Percentiles rank a stretch among this genome's conserved stretches.
Conservation (phyloP, 2,113 vertebrate species). For the Cyanoderma ruficeps region DNA sequence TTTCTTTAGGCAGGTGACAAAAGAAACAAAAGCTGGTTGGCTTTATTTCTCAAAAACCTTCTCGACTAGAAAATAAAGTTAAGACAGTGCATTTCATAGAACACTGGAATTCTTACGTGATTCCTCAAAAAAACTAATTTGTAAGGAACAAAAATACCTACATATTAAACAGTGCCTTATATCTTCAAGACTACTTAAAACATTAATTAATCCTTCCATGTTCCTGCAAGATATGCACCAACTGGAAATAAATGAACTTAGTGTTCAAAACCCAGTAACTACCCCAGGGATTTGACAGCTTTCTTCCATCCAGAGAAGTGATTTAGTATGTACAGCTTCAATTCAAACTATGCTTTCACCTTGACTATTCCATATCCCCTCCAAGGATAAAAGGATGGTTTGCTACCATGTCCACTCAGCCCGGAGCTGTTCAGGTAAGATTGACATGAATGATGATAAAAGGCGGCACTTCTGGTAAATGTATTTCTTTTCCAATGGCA, state of each 20-base stretch:
- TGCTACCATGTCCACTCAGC: neutral
- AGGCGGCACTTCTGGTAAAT: neutral
- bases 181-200: conserved; percentile 22
- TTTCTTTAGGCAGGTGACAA: neutral
- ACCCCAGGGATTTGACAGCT: conserved; percentile 15
- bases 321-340: neutral
- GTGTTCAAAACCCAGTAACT: conserved; percentile 2
- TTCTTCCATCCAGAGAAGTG: neutral
- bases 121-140: neutral
- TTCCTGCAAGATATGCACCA: conserved; percentile 32
- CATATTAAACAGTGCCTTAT: neutral
- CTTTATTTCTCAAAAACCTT: neutral
- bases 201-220: conserved; percentile 39
- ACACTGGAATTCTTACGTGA: neutral
- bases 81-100: neutral
- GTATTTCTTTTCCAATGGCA: neutral
- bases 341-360: neutral
- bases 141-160: neutral
- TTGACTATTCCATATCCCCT: neutral
- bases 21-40: neutral
- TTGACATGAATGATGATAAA: neutral
- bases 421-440: neutral
- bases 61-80: neutral
- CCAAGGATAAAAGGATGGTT: neutral
- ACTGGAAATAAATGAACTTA: conserved; percentile 13